Evolutionary conservation across 2,113 vertebrate genomes (phyloP).

Genomic region (Ochotona curzoniae): DNA sequence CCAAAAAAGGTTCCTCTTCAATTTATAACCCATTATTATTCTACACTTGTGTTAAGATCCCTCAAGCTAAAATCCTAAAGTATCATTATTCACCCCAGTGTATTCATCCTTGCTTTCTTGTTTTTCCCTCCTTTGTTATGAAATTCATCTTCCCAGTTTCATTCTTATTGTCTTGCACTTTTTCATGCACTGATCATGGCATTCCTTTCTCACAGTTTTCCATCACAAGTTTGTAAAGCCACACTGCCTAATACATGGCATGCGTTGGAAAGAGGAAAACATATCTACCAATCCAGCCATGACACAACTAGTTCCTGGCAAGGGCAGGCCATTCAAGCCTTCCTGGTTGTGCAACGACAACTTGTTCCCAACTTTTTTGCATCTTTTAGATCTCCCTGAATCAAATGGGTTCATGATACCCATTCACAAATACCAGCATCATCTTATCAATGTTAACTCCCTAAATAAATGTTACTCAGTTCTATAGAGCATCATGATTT

Average conservation of each 20-base stretch:
- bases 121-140: not conserved
- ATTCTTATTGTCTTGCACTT: not conserved
- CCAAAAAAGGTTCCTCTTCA: not conserved
- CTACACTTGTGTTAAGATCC: not conserved
- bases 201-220: not conserved
- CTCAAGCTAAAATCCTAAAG: not conserved
- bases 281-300: not conserved
- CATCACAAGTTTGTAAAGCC: not conserved
- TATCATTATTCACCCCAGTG: not conserved
- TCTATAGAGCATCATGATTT: not conserved
- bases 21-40: not conserved
- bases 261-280: not conserved
- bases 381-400: not conserved
- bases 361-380: not conserved
- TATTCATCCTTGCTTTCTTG: not conserved
- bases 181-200: not conserved
- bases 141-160: not conserved
- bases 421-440: not conserved
- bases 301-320: not conserved
- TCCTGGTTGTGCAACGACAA: not conserved
- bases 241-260: not conserved
- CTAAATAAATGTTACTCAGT: not conserved
- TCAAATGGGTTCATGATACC: rapidly evolving
- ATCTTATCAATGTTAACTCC: not conserved
- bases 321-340: not conserved